A percentile compares a stretch with the other conserved stretches of the same genome.
These are phyloP conservation scores for Rapana venosa DNA, from an alignment of 2,888 invertebrate species.

Conservation along the genomic window DNA sequence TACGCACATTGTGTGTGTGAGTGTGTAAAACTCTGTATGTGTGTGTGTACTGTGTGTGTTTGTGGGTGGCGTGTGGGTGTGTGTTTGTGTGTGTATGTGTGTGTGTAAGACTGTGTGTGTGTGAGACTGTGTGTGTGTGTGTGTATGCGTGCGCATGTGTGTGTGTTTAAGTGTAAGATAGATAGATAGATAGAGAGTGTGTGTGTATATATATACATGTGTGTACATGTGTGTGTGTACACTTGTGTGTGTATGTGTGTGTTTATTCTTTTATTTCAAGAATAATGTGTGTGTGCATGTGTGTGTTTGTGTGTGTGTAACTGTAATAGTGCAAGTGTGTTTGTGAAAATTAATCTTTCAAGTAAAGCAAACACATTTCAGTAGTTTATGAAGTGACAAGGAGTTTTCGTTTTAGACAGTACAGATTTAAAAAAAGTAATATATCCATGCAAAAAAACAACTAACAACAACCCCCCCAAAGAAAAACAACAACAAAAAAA, in stretches of 20 bases:
- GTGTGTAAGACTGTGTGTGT: no score
- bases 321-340: not conserved
- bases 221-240: not conserved
- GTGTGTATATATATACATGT: not conserved
- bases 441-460: no score
- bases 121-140: slow-evolving; percentile 26
- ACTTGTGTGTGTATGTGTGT: not conserved
- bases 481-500: no score
- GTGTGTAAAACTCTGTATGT: no score
- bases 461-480: no score
- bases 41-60: no score
- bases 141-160: slow-evolving; percentile 6
- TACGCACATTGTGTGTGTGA: no score
- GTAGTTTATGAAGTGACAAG: not conserved
- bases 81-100: no score
- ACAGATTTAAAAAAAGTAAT: no score
- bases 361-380: not conserved
- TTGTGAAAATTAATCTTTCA: not conserved
- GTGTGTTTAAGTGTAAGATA: no score
- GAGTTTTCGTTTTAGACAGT: no score
- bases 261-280: not conserved
- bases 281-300: not conserved
- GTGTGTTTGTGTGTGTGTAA: not conserved
- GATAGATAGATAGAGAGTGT: not conserved
- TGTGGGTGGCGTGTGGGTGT: no score